phyloP scores from a whole-genome alignment of 1,140 invertebrate species.

The Aphaenogaster ashmeadi region DNA sequence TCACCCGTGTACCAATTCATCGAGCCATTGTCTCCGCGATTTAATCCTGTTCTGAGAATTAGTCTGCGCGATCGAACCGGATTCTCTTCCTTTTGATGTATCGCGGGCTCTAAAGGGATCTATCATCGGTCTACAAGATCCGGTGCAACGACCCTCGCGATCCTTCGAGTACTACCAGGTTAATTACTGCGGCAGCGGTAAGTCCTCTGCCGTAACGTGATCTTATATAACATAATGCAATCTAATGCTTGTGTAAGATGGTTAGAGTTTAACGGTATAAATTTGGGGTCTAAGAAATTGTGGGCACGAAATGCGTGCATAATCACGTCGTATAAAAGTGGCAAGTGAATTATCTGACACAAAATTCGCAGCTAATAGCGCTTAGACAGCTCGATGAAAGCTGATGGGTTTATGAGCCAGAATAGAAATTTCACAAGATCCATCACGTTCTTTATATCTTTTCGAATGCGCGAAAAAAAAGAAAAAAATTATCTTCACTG shows the following conservation, averaged over 20 bases:
- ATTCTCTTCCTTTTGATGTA: slow-evolving; percentile 38
- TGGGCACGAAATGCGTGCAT: neutral
- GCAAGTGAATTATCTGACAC: neutral
- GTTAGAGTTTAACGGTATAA: slow-evolving; percentile 32
- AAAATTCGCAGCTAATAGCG: neutral
- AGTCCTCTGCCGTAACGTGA: slow-evolving; percentile 33
- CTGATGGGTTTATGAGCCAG: neutral
- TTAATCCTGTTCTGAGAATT: slow-evolving; percentile 47
- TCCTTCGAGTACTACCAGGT: neutral
- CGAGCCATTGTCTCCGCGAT: slow-evolving; percentile 41
- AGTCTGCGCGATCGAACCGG: slow-evolving; percentile 24
- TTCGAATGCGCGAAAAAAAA: neutral
- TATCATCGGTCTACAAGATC: slow-evolving; percentile 42
- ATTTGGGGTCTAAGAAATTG: slow-evolving; percentile 31
- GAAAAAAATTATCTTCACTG: neutral
- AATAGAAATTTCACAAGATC: neutral
- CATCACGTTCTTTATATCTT: neutral
- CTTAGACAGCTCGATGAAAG: neutral
- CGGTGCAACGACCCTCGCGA: neutral
- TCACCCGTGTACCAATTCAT: slow-evolving; percentile 27
- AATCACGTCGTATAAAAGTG: slow-evolving; percentile 1
- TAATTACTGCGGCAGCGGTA: slow-evolving; percentile 47
- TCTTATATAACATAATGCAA: slow-evolving; percentile 31
- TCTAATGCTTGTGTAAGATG: slow-evolving; percentile 35
- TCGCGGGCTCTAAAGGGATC: slow-evolving; percentile 28